These are phyloP conservation scores for Cervus canadensis DNA, from an alignment of 2,113 vertebrate species.

Conservation along the genomic window DNA sequence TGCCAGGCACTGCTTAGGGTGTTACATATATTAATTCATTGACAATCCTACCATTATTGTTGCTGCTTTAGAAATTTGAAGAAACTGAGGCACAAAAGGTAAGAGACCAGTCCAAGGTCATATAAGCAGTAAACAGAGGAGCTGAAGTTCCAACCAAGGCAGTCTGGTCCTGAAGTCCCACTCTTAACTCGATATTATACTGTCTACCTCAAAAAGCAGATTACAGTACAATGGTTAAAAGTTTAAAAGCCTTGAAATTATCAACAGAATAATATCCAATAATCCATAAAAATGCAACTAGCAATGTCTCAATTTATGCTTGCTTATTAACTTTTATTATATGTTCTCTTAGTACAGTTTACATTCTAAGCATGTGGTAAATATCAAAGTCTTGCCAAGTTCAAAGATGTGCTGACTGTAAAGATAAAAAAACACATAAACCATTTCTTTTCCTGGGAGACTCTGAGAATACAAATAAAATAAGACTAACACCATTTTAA, in stretches of 20 bases:
- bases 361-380: neutral
- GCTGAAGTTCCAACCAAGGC: neutral
- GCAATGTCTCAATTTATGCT: neutral
- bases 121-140: neutral
- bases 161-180: neutral
- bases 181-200: neutral
- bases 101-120: neutral
- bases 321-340: neutral
- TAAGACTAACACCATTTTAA: neutral
- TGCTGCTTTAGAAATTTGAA: conserved; percentile 21
- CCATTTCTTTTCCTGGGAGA: neutral
- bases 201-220: neutral
- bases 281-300: neutral
- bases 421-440: neutral
- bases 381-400: conserved; percentile 6
- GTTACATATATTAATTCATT: conserved; percentile 22
- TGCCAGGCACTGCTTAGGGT: neutral
- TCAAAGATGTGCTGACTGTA: neutral
- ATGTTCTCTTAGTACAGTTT: conserved; percentile 30
- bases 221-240: neutral
- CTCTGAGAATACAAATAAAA: neutral
- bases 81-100: neutral
- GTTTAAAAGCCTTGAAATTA: neutral
- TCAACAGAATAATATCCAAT: neutral
- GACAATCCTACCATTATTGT: neutral